Conservation (phyloP, 2,888 invertebrate species). For the Theodoxus fluviatilis region DNA sequence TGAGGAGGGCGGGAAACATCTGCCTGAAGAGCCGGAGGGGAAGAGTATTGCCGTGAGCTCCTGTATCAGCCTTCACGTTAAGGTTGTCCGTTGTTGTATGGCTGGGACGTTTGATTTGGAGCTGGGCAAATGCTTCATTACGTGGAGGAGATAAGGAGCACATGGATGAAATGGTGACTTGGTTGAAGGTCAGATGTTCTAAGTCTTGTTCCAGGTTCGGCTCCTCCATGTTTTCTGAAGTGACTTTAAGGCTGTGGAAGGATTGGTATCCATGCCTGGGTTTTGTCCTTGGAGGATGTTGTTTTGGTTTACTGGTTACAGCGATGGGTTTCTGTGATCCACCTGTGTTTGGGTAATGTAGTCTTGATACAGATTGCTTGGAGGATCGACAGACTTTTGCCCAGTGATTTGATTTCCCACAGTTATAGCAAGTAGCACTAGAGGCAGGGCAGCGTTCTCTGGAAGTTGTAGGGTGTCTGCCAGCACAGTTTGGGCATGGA, state of each 20-base stretch:
- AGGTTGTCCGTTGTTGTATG: not conserved
- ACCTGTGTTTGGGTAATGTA: too few relatives aligned
- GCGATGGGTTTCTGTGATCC: too few relatives aligned
- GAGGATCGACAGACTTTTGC: not conserved
- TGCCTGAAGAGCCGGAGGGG: slow-evolving; percentile 26
- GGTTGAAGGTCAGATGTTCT: not conserved
- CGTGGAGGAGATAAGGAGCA: not conserved
- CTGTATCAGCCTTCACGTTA: slow-evolving; percentile 29
- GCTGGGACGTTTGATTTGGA: not conserved
- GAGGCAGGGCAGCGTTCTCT: not conserved
- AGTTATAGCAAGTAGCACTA: not conserved
- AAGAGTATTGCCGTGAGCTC: slow-evolving; percentile 30
- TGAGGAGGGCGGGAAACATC: slow-evolving; percentile 24
- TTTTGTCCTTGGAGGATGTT: too few relatives aligned
- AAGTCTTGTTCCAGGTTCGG: not conserved
- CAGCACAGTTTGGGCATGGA: not conserved
- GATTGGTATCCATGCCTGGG: too few relatives aligned
- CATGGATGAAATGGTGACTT: not conserved
- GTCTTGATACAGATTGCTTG: not conserved
- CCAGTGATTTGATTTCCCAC: slow-evolving; percentile 6
- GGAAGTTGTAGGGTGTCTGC: not conserved
- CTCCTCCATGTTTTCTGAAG: too few relatives aligned
- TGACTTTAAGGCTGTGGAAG: not conserved
- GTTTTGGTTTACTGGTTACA: not conserved
- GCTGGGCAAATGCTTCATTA: not conserved